Evolutionary conservation across 2,113 vertebrate genomes (phyloP).

Genomic region (Lanius collurio): DNA sequence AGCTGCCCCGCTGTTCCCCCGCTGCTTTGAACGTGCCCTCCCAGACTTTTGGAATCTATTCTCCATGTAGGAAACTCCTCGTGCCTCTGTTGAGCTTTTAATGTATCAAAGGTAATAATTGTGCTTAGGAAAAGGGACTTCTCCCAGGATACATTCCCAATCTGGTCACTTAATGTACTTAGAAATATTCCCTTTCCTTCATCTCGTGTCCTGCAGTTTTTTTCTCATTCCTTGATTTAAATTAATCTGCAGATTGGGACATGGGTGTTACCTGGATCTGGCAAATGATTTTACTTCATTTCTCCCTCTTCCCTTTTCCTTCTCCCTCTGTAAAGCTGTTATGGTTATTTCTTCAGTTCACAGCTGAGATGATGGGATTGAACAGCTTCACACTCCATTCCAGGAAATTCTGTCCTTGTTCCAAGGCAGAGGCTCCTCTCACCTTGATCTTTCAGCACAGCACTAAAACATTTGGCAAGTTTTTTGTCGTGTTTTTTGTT

Average conservation of each 20-base stretch:
- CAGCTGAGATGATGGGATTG: slow-evolving; percentile 20
- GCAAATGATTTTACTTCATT: background rate
- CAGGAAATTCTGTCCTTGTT: slow-evolving; percentile 51
- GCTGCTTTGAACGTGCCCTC: background rate
- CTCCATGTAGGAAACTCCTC: background rate
- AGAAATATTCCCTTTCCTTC: background rate
- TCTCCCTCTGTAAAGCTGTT: background rate
- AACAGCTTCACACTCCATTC: background rate
- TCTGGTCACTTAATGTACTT: background rate
- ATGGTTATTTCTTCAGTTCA: background rate
- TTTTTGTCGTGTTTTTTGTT: slow-evolving; percentile 2
- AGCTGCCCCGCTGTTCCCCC: background rate
- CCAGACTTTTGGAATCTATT: background rate
- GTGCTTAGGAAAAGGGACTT: background rate
- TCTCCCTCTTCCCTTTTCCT: background rate
- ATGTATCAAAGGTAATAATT: background rate
- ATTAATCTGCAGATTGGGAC: background rate
- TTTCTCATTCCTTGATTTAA: background rate
- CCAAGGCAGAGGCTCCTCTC: slow-evolving; percentile 33
- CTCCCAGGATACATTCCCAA: background rate
- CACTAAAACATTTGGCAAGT: slow-evolving; percentile 39
- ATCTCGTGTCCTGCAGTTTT: background rate
- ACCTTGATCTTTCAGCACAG: slow-evolving; percentile 58
- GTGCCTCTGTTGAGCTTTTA: background rate
- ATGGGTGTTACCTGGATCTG: background rate